phyloP scores from a whole-genome alignment of 2,888 invertebrate species.

The Neoaliturus tenellus region DNA sequence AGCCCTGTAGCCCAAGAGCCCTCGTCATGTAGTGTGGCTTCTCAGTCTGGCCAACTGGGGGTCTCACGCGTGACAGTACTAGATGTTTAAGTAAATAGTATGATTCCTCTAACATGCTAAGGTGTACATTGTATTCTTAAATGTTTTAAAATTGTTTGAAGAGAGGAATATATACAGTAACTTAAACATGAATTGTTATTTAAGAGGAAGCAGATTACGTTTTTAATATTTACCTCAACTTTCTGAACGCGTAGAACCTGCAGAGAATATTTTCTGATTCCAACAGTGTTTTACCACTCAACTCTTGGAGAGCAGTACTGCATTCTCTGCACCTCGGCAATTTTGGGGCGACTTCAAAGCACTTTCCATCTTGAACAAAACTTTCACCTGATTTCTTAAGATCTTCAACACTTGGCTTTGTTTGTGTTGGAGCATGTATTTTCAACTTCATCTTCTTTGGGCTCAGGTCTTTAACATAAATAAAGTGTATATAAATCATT shows the following conservation, averaged over 20 bases:
- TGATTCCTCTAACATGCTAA: too few relatives aligned
- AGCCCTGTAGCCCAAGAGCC: too few relatives aligned
- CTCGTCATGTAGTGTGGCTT: too few relatives aligned
- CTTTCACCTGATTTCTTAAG: constrained; percentile 86
- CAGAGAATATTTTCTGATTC: constrained; percentile 94
- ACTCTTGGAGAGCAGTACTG: constrained; percentile 88
- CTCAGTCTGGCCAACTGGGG: too few relatives aligned
- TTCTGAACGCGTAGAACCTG: constrained; percentile 96
- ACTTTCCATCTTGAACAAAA: constrained; percentile 91
- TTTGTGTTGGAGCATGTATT: constrained; percentile 65
- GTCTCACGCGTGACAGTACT: too few relatives aligned
- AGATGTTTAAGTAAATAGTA: too few relatives aligned
- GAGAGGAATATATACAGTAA: background rate
- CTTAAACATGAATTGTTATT: too few relatives aligned
- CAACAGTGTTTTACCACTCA: constrained; percentile 76
- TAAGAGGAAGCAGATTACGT: too few relatives aligned
- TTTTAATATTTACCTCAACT: constrained; percentile 76
- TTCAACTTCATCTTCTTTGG: constrained; percentile 72
- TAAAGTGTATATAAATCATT: too few relatives aligned
- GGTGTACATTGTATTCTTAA: too few relatives aligned
- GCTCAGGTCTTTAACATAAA: constrained; percentile 54
- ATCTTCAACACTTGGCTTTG: constrained; percentile 80
- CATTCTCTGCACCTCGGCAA: constrained; percentile 96
- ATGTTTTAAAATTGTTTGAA: background rate
- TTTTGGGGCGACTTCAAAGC: constrained; percentile 92